Base-by-base conservation (phyloP, 2,113 vertebrate species). In the Nothocercus nigrocapillus region DNA sequence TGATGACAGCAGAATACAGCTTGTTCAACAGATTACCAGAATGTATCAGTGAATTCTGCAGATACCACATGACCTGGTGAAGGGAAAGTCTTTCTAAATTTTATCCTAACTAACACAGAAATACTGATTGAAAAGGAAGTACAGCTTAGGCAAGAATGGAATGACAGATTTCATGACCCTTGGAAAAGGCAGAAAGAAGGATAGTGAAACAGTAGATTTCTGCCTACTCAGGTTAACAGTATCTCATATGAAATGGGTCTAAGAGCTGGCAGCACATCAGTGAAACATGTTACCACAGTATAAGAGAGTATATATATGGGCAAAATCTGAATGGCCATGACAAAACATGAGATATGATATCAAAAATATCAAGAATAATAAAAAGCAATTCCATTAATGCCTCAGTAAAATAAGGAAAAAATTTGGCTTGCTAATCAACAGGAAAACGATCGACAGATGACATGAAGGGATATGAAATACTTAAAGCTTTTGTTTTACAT, bases 121-220 rank as follows among this genome's bases (percentile, higher is more conserved):
- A 63, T 77, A 91, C 24, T 83, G 20, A 54, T 49, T 92, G 64
- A 67, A 93, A 77, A 42, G 20, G 68, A 77, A 93, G 83, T 42
- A 32, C 34, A 90, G 8, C 58, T 73, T 73, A 66, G 40, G 54
- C 51, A 83, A 51, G 49, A 80, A 62, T 11, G 9, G 67, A 85
- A 76, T 59, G 64, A 94, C 30, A 88, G 69, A 75, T 10, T 36
- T 82, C 77, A 59, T 28, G 45, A 40, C 72, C 69, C 34, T 68
- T 64, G 66, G 28, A 87, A 85, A 82, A 45, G 32, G 22, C 82
- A 79, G 8, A 2, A 18, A 53, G n/a, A 25, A 82, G 30, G 73
- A 79, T 1, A 40, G 9, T 18, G 40, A 1, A 1, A 18, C 54
- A 40, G 13, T 12, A 67, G 40, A 67, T 83, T 90, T 93, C 44